Conservation (phyloP, 1,140 invertebrate genomes). For the Berghia stephanieae region DNA sequence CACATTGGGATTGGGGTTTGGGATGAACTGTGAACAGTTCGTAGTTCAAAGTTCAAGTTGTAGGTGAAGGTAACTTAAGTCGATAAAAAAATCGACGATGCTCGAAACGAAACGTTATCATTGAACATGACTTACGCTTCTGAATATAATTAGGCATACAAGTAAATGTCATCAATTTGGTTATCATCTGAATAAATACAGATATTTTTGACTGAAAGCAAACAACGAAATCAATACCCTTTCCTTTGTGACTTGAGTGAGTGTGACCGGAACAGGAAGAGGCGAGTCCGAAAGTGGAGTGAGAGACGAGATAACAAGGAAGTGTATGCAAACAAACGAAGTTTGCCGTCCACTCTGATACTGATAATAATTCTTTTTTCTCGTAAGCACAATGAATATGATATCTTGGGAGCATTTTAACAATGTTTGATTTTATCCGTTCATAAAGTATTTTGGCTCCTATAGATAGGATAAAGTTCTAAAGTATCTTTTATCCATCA, state of each 20-base stretch:
- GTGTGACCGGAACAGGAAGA: background rate
- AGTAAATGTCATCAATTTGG: background rate
- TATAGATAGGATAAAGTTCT: background rate
- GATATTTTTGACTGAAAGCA: background rate
- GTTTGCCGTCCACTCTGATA: background rate
- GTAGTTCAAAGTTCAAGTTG: too few species aligned
- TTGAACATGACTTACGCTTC: background rate
- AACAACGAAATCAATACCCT: background rate
- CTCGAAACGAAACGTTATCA: background rate
- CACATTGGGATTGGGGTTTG: too few species aligned
- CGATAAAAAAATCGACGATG: too few species aligned
- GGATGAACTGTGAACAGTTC: too few species aligned
- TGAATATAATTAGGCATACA: background rate
- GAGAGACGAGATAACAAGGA: too few species aligned
- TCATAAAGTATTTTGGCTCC: background rate
- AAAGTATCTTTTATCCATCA: background rate
- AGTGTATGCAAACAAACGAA: background rate
- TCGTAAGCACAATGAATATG: background rate
- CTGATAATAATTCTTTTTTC: background rate
- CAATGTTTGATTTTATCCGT: background rate
- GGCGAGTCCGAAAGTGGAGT: too few species aligned
- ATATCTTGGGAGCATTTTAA: background rate
- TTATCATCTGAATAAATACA: background rate
- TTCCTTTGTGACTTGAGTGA: background rate
- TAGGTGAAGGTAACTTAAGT: too few species aligned